Evolutionary conservation across 2,113 vertebrate genomes (phyloP), one percentile per base, ranked within the genome.

Genomic region (Eolophus roseicapilla): DNA sequence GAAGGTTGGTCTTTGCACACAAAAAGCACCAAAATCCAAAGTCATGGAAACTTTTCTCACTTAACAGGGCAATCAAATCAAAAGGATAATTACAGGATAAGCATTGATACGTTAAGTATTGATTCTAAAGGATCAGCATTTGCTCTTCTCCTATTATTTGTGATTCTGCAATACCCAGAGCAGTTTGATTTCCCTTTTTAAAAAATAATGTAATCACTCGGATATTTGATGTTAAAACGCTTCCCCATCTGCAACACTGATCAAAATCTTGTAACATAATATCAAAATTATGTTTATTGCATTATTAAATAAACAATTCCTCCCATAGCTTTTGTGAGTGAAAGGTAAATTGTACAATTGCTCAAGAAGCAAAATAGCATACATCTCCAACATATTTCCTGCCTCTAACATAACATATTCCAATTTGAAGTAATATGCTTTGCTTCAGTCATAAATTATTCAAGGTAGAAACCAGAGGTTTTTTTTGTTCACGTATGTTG

Each of bases 201-300:
- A 13, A 43, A 49, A 78, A 43, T 33, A 53, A 73, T 13, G 4
- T 28, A 46, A 75, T 35, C 0, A 0, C 11, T 57, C 9, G 10
- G 20, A 49, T 79, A 23, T 55, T 79, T 62, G 60, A 33, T 37
- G 28, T 44, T 69, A n/a, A 82, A 89, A 71, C 39, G n/a, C 33
- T 92, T 82, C 28, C 24, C 6, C 73, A 44, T 44, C 23, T 64
- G 35, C 29, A 91, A 74, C 11, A 50, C 7, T 28, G 24, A 78
- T 9, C 89, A 90, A 88, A 83, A n/a, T 59, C 8, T 43, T 39
- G 6, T 37, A 79, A 94, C 89, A 65, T 55, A 50, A 31, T 55
- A 41, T 69, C 28, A 69, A 57, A 73, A 69, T 62, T 47, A 29
- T 81, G 10, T 41, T 57, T 71, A 16, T 8, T 25, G 11, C 68